Evolutionary conservation across 2,797 vertebrate species (phyloP), one percentile per base, ranked within the genome.

Genomic region (Melanogrammus aeglefinus): DNA sequence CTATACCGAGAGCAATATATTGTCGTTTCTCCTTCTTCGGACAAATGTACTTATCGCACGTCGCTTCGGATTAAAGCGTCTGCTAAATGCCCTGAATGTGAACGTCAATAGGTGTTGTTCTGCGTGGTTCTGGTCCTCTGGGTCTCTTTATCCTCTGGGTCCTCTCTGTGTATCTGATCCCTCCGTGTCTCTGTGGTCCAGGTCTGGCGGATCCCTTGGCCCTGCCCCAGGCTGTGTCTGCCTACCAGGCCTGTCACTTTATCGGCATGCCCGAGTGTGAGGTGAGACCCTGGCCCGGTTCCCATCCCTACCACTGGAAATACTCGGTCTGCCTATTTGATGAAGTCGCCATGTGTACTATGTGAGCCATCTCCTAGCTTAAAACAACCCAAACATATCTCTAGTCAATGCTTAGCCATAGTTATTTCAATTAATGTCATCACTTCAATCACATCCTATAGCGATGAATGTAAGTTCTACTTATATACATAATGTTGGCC

Each of bases 181-280:
- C 35, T 36, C 35, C 24, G 51, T 4, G 18, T 63, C 21, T 63
- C 51, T 63, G n/a, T 21, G 51, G 51, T 77, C 36, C 86, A 99
- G 98, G 97, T 76, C 74, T 99, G 87, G 97, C 97, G 1, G 98
- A 99, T 91, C 96, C 98, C 0, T 82, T 92, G 0, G 97, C 97
- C 27, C 93, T 99, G 82, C 92, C 96, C 21, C 98, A 99, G 90
- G 96, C 98, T 21, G 97, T 99, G 75, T 95, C 97, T 33, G 92
- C 97, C 78, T 99, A 97, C 90, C 98, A 99, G 88, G 97, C 97
- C 86, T 99, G 97, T 87, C 97, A 99, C 88, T 96, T 98, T 77
- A 98, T 99, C 71, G 98, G 97, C 87, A 99, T 99, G 98, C 98
- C 98, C 0, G 97, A 99, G 88, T 99, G 98, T 86, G 97, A 99